Evolutionary conservation across 2,113 vertebrate species (phyloP).

Genomic region (Lophochroa leadbeateri): DNA sequence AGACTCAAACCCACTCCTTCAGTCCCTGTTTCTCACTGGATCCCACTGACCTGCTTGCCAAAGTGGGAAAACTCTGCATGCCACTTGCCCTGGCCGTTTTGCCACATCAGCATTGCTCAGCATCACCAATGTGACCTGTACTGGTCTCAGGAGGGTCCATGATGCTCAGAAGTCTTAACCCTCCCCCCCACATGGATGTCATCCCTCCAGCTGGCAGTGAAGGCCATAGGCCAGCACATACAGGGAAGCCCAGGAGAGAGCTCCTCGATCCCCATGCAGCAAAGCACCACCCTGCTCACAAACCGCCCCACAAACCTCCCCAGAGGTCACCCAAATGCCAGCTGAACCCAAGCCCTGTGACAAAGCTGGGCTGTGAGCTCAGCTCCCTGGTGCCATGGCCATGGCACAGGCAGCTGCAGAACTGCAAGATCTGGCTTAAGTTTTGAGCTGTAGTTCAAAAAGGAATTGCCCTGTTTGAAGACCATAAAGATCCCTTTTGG

Average conservation of each 20-base stretch:
- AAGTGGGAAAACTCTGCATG: neutral
- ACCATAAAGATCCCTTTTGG: neutral
- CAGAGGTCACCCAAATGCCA: rapidly evolving
- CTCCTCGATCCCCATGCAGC: neutral
- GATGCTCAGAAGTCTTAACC: neutral
- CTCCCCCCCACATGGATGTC: neutral
- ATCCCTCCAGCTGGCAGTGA: neutral
- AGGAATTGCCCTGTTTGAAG: neutral
- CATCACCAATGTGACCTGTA: neutral
- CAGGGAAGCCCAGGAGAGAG: neutral
- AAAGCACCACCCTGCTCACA: neutral
- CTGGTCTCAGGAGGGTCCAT: neutral
- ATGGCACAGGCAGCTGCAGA: neutral
- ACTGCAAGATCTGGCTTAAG: neutral
- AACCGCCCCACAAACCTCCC: rapidly evolving
- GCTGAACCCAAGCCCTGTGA: rapidly evolving
- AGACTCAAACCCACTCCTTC: neutral
- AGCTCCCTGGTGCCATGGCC: rapidly evolving
- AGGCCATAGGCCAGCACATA: neutral
- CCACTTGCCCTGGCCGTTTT: neutral
- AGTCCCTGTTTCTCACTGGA: neutral
- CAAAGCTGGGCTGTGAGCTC: neutral
- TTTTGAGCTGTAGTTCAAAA: neutral
- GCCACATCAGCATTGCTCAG: rapidly evolving
- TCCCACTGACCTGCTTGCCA: neutral